A percentile compares a stretch with the other conserved stretches of the same genome.
Evolutionary conservation across 2,113 vertebrate genomes (phyloP).

Genomic region (Mola mola): DNA sequence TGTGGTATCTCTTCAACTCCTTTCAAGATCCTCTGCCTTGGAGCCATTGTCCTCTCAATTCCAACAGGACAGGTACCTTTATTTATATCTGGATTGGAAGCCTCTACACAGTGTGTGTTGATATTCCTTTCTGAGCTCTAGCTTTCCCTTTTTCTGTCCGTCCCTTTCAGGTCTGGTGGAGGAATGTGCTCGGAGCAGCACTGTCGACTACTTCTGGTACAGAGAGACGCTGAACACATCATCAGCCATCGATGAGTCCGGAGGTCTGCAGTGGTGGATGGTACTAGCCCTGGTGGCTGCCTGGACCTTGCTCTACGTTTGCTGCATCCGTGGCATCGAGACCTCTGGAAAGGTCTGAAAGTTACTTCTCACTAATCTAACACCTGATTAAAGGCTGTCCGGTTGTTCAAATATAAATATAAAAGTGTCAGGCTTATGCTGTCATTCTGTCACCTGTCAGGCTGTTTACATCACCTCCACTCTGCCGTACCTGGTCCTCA

Average conservation of each 20-base stretch:
- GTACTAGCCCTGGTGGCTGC: conserved; percentile 85
- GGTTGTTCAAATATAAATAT: background rate
- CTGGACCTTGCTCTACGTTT: conserved; percentile 90
- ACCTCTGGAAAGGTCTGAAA: conserved; percentile 92
- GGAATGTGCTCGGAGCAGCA: conserved; percentile 88
- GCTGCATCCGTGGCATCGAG: conserved; percentile 93
- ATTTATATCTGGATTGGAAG: too few relatives aligned
- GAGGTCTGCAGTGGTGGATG: conserved; percentile 93
- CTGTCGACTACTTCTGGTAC: conserved; percentile 97
- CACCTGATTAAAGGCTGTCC: background rate
- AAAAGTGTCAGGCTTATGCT: background rate
- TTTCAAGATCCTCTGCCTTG: conserved; percentile 94
- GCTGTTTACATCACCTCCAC: conserved; percentile 96
- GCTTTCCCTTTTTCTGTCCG: background rate
- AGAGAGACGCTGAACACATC: conserved; percentile 92
- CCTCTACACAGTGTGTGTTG: too few relatives aligned
- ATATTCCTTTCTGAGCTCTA: background rate
- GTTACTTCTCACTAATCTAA: background rate
- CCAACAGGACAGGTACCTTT: conserved; percentile 84
- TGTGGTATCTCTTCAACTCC: conserved; percentile 99
- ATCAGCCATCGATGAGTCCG: conserved; percentile 79
- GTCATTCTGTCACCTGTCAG: conserved; percentile 69
- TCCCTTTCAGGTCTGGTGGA: conserved; percentile 78
- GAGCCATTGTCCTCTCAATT: conserved; percentile 87
- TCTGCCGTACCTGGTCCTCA: conserved; percentile 92